These are phyloP conservation scores for Pelagia noctiluca DNA, from an alignment of 30 jellyfish, hydroid and myxozoan genomes.

Conservation along the genomic window DNA sequence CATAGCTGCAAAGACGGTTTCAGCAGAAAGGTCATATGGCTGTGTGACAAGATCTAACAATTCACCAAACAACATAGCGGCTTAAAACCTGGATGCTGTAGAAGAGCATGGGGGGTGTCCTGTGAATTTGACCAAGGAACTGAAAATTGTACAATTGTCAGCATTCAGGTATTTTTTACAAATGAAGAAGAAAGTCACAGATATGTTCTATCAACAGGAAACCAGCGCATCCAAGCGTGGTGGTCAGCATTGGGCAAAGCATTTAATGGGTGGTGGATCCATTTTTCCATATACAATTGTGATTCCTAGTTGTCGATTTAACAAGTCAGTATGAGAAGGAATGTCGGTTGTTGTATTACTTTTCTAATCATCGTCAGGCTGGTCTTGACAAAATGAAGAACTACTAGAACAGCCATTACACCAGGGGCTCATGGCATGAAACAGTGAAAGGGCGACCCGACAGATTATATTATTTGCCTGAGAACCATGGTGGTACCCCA, in stretches of 20 bases:
- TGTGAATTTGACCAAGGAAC: background rate
- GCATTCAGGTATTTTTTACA: background rate
- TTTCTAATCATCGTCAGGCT: background rate
- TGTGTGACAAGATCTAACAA: background rate
- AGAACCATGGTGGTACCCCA: slow-evolving; percentile 1
- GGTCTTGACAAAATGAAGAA: background rate
- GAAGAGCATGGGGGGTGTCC: slow-evolving; percentile 7
- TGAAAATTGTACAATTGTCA: background rate
- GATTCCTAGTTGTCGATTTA: background rate
- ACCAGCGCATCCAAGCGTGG: slow-evolving; percentile 20
- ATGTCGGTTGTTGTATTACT: background rate
- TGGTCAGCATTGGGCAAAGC: slow-evolving; percentile 10
- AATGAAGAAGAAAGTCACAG: background rate
- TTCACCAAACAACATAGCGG: background rate
- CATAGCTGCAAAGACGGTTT: background rate
- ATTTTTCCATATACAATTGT: background rate
- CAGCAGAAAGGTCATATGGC: background rate
- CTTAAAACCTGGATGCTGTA: background rate
- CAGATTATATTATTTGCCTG: background rate
- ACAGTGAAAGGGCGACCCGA: slow-evolving; percentile 10
- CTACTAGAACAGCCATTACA: background rate
- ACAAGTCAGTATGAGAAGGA: slow-evolving; percentile 5
- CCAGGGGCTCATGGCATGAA: slow-evolving; percentile 4
- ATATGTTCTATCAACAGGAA: slow-evolving; percentile 12
- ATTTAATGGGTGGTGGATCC: slow-evolving; percentile 21